These are phyloP conservation scores for Lucinisca nassula DNA, from an alignment of 2,888 invertebrate species.

Conservation along the genomic window DNA sequence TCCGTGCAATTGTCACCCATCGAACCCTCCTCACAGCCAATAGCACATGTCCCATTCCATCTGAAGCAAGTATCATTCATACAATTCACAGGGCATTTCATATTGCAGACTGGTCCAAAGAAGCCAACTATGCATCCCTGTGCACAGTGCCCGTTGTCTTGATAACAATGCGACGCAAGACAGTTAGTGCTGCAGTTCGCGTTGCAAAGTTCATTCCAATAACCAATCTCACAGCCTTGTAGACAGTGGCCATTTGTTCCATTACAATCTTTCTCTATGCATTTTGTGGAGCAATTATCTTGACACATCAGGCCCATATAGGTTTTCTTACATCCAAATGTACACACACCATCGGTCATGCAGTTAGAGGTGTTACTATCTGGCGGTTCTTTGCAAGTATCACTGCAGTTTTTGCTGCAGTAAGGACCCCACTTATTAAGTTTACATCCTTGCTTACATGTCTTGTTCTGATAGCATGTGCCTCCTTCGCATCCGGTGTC, in stretches of 20 bases:
- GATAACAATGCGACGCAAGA: neutral
- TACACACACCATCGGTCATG: neutral
- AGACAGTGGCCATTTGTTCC: neutral
- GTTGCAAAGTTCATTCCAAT: neutral
- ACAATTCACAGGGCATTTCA: neutral
- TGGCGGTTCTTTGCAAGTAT: neutral
- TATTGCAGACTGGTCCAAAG: neutral
- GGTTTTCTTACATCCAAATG: neutral
- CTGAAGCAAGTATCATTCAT: neutral
- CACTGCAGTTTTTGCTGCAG: neutral
- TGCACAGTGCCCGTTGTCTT: neutral
- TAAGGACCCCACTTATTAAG: neutral
- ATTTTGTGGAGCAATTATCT: neutral
- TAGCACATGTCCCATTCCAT: neutral
- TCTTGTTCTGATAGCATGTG: neutral
- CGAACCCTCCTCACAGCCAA: neutral
- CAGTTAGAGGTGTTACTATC: neutral
- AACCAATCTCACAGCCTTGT: neutral
- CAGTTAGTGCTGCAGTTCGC: neutral
- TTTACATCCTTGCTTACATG: neutral
- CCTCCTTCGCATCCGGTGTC: neutral
- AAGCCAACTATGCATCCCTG: neutral
- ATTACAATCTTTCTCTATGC: neutral
- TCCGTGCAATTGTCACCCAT: too few relatives aligned
- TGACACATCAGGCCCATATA: neutral